Evolutionary conservation across 1,140 invertebrate species (phyloP).

Genomic region (Monochamus saltuarius): DNA sequence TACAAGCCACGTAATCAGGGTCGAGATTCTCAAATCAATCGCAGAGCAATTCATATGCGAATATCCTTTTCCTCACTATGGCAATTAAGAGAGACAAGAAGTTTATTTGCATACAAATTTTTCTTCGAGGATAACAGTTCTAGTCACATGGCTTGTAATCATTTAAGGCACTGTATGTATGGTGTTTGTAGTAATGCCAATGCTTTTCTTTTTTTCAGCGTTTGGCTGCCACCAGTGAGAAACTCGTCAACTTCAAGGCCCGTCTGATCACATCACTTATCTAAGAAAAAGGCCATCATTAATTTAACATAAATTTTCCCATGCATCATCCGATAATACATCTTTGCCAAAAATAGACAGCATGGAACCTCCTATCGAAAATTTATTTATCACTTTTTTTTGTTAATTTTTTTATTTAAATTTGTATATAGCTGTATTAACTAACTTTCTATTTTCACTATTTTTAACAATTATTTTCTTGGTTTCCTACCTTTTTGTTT

Average conservation of each 20-base stretch:
- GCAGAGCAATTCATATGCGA: no score
- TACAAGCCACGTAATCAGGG: no score
- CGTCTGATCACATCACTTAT: slow-evolving; percentile 84
- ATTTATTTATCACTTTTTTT: slow-evolving; percentile 37
- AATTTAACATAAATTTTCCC: slow-evolving; percentile 1
- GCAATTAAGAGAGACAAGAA: no score
- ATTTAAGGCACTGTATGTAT: no score
- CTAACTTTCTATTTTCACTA: background rate
- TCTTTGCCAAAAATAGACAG: background rate
- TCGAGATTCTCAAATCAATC: no score
- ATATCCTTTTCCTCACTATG: no score
- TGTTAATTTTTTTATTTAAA: slow-evolving; percentile 30
- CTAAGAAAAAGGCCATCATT: slow-evolving; percentile 53
- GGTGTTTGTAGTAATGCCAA: no score
- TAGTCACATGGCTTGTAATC: no score
- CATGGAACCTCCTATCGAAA: slow-evolving; percentile 21
- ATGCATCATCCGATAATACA: no score
- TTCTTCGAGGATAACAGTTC: no score
- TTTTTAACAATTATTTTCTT: no score
- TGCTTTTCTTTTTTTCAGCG: slow-evolving; percentile 60
- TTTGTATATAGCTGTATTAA: slow-evolving; percentile 35
- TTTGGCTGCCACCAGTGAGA: slow-evolving; percentile 81
- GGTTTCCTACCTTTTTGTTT: slow-evolving; percentile 1
- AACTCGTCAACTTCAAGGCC: slow-evolving; percentile 88
- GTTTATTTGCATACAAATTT: no score